Conservation (phyloP, 2,888 invertebrate species). For the Labia minor region DNA sequence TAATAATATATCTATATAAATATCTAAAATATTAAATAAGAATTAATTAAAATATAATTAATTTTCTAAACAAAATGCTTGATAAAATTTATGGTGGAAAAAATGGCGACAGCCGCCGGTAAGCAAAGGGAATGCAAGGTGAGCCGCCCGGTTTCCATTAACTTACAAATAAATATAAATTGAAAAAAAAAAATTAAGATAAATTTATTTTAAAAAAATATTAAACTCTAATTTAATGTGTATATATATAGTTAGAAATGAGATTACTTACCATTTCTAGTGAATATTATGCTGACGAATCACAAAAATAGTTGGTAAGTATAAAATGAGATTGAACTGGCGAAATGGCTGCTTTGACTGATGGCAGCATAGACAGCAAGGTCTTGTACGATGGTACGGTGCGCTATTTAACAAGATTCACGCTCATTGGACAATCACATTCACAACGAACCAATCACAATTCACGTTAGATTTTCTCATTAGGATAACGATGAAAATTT, state of each 20-base stretch:
- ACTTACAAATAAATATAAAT: background rate
- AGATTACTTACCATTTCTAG: background rate
- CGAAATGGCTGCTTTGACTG: slow-evolving; percentile 13
- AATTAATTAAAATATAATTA: background rate
- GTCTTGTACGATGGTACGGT: background rate
- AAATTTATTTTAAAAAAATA: background rate
- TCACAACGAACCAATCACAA: background rate
- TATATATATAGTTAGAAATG: background rate
- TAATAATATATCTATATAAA: too few species aligned
- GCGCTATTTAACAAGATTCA: background rate
- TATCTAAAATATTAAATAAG: background rate
- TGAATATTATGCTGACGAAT: background rate
- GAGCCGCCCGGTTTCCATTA: background rate
- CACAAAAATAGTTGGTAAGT: background rate
- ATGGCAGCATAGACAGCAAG: background rate
- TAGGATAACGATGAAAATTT: background rate
- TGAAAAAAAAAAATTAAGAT: background rate
- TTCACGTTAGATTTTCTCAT: background rate
- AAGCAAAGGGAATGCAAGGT: background rate
- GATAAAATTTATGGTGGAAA: background rate
- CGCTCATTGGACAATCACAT: background rate
- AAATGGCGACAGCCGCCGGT: background rate
- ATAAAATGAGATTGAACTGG: background rate
- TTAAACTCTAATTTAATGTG: too few species aligned
- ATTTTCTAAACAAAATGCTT: background rate